These are phyloP conservation scores for Trochalopteron elliotii DNA, from an alignment of 2,113 vertebrate species.

Conservation along the genomic window DNA sequence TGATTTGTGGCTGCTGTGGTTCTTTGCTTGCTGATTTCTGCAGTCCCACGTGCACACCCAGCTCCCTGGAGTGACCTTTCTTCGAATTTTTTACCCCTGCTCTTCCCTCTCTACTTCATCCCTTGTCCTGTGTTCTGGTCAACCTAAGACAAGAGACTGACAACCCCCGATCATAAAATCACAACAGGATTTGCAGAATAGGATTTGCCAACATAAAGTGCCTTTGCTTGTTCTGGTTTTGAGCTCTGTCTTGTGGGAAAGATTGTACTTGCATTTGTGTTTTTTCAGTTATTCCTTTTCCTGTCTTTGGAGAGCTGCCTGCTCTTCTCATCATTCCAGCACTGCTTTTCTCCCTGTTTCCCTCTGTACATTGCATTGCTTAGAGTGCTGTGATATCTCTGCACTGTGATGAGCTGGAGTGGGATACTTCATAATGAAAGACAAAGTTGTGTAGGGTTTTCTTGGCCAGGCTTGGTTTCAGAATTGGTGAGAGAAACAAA, in stretches of 20 bases:
- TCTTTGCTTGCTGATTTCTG: not conserved
- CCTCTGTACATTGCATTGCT: not conserved
- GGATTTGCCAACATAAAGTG: not conserved
- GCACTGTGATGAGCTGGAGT: not conserved
- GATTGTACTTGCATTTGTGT: not conserved
- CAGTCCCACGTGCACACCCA: not conserved
- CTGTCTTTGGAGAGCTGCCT: not conserved
- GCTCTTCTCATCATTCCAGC: not conserved
- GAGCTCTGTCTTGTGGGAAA: not conserved
- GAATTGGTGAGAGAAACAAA: not conserved
- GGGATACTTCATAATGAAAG: not conserved
- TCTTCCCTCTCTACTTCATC: not conserved
- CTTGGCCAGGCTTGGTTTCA: not conserved
- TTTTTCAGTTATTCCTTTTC: not conserved
- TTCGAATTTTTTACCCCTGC: not conserved
- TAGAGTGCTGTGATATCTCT: not conserved
- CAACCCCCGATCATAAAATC: fast-evolving
- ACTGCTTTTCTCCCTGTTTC: not conserved
- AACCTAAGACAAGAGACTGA: not conserved
- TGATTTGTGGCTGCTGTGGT: not conserved
- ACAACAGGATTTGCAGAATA: not conserved
- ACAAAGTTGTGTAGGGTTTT: not conserved
- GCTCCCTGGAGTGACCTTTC: not conserved
- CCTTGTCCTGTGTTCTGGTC: not conserved
- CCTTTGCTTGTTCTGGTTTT: not conserved